These are phyloP conservation scores for Colius striatus DNA, from an alignment of 2,113 vertebrate species.

Conservation along the genomic window DNA sequence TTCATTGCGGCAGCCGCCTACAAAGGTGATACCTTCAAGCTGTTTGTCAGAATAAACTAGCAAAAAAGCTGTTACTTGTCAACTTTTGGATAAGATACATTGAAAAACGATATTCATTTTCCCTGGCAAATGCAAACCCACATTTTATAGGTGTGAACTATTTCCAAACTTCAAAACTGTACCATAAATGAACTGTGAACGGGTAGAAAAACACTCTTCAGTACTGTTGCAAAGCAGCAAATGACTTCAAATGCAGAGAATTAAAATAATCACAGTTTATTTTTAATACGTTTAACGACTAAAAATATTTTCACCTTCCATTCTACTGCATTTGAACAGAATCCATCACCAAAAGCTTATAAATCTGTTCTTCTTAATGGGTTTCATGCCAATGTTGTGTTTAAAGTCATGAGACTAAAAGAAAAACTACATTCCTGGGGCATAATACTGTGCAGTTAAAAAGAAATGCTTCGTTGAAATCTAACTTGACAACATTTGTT, in stretches of 20 bases:
- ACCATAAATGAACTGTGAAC: conserved; percentile 41
- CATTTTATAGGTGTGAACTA: conserved; percentile 78
- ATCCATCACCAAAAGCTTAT: conserved; percentile 57
- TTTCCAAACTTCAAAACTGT: conserved; percentile 70
- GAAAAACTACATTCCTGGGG: conserved; percentile 50
- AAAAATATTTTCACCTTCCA: conserved; percentile 64
- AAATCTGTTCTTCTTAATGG: conserved; percentile 60
- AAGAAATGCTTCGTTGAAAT: conserved; percentile 41
- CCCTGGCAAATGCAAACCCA: conserved; percentile 62
- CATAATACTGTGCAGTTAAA: conserved; percentile 13
- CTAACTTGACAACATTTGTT: conserved; percentile 46
- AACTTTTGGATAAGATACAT: conserved; percentile 64
- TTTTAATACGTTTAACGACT: conserved; percentile 41
- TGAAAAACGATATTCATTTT: conserved; percentile 58
- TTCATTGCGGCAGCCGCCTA: conserved; percentile 59
- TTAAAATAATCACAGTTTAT: conserved; percentile 60
- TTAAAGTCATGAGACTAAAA: conserved; percentile 54
- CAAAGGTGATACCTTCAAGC: conserved; percentile 75
- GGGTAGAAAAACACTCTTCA: conserved; percentile 12
- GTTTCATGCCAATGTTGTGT: conserved; percentile 41
- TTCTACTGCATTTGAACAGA: conserved; percentile 39
- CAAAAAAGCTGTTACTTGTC: conserved; percentile 72
- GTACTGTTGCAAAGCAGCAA: not conserved
- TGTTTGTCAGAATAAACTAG: conserved; percentile 63
- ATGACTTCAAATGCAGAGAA: conserved; percentile 25